Base-by-base conservation (phyloP, 2,797 vertebrate genomes). In the Gymnopithys bicolor region DNA sequence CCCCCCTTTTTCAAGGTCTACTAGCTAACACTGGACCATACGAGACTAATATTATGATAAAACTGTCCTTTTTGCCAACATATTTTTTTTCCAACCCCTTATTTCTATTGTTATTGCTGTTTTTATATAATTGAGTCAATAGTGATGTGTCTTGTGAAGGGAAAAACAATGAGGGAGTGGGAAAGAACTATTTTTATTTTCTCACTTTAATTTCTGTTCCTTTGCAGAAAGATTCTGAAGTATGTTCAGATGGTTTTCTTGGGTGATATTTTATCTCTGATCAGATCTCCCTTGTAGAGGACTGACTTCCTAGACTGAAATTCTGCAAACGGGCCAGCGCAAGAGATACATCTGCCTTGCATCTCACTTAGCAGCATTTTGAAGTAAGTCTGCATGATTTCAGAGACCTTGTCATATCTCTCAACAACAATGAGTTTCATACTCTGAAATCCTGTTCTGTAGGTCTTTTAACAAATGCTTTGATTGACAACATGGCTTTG, bases 1-100 rank as follows among this genome's bases (percentile, higher is more conserved):
- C 37, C 88, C 64, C 89, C 46, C 84, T 92, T 94, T 97, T 97
- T 98, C 97, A 98, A 98, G 97, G 97, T 97, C 97, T 97, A 81
- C 96, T 98, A 97, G 97, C 98, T 98, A 98, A 97, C 96, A 96
- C 95, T 90, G 83, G 97, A 96, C 97, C 32, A 79, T 95, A 96
- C 77, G 30, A 94, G 78, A 88, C 96, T 97, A 84, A 90, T 90
- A 80, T 97, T 97, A 48, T 41, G 63, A 73, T 18, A 55, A 28
- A 81, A 80, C 13, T 39, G 4, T 30, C 46, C 1, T 11, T 73
- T 87, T 68, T 90, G 10, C 39, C 81, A 86, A 79, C 35, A 46
- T 30, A 49, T n/a, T 15, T 25, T 35, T 73, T 66, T 77, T 53
- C 21, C 37, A 74, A 6, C 5, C 2, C 15, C 4, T 78, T 73